These are phyloP conservation scores for Phortica variegata DNA, from an alignment of 1,140 invertebrate species.

Conservation along the genomic window DNA sequence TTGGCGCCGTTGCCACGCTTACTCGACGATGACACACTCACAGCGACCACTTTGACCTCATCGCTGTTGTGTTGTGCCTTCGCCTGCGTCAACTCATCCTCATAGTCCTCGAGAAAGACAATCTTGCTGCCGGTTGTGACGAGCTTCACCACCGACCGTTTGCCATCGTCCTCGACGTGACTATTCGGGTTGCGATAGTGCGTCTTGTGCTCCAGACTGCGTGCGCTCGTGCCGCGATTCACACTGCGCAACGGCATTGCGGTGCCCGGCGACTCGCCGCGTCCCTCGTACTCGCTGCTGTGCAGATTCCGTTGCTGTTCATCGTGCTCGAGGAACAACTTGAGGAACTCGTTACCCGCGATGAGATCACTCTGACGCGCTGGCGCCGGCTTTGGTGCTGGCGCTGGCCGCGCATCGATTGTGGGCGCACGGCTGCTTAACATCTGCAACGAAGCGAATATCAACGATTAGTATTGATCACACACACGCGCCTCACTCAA, in stretches of 20 bases:
- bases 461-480: constrained; percentile 21
- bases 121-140: constrained; percentile 53
- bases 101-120: constrained; percentile 46
- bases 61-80: constrained; percentile 19
- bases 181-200: constrained; percentile 34
- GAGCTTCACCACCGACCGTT: constrained; percentile 34
- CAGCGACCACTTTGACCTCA: constrained; percentile 47
- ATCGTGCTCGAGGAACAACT: constrained; percentile 46
- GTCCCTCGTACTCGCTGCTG: constrained; percentile 29
- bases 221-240: constrained; percentile 16
- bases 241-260: neutral
- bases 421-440: constrained; percentile 19
- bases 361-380: constrained; percentile 45
- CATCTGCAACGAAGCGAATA: constrained; percentile 28
- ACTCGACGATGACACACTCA: constrained; percentile 50
- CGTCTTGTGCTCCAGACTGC: constrained; percentile 37
- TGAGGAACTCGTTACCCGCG: constrained; percentile 53
- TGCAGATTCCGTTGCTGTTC: constrained; percentile 41
- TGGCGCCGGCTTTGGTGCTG: constrained; percentile 17
- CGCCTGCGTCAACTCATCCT: constrained; percentile 13
- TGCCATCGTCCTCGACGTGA: constrained; percentile 13
- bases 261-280: constrained; percentile 8
- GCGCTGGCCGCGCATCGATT: constrained; percentile 18
- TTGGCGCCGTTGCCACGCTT: constrained; percentile 26
- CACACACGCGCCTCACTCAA: too few species aligned